Conservation (phyloP, 2,888 invertebrate genomes). For the Carterocephalus palaemon region DNA sequence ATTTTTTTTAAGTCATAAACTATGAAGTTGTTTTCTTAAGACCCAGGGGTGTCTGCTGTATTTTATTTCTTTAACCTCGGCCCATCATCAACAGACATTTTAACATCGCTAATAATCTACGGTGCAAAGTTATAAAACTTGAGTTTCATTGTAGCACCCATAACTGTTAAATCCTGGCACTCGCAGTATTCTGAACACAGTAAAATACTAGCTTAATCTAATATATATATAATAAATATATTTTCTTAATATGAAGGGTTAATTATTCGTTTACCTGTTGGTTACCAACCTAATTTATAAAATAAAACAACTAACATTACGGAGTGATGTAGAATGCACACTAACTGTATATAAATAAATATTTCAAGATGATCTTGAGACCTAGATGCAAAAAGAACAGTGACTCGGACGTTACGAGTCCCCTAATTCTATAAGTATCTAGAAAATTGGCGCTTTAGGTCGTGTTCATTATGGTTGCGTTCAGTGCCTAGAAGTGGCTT, state of each 20-base stretch:
- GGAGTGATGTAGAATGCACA: no score
- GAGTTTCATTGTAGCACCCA: constrained; percentile 8
- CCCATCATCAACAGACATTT: constrained; percentile 13
- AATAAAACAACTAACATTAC: no score
- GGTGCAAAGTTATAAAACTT: constrained; percentile 10
- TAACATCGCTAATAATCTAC: constrained; percentile 12
- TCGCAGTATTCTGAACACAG: constrained; percentile 7
- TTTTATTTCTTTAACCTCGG: background rate
- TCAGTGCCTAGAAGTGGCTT: constrained; percentile 33
- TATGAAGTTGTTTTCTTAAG: no score
- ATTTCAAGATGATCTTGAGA: background rate
- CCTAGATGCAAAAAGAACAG: constrained; percentile 1
- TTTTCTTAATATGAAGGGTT: no score
- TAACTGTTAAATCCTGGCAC: constrained; percentile 8
- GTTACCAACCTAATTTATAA: no score
- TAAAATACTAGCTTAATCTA: constrained; percentile 8
- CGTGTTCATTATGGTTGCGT: constrained; percentile 43
- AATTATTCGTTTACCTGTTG: no score
- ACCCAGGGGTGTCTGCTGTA: background rate
- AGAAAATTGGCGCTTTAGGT: constrained; percentile 36
- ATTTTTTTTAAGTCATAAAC: no score
- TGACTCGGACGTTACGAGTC: background rate
- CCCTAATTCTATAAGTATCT: background rate
- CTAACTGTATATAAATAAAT: background rate
- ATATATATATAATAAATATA: no score